Evolutionary conservation across 2,113 vertebrate genomes (phyloP).

Genomic region (Brevimyrus niger): DNA sequence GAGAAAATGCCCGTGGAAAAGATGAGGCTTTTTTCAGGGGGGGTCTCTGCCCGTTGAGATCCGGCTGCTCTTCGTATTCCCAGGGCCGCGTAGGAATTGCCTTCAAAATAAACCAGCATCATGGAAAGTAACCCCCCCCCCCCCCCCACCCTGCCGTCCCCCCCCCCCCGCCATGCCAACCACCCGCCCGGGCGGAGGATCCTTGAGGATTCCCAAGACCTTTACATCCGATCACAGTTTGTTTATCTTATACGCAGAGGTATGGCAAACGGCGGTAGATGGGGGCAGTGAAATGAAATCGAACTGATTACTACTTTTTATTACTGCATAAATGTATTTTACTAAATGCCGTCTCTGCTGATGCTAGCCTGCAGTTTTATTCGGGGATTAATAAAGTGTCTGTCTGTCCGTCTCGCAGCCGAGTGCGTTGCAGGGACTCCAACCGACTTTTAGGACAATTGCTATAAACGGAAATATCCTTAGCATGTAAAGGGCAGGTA

Average conservation of each 20-base stretch:
- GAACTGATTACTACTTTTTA: not conserved
- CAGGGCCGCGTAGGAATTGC: not conserved
- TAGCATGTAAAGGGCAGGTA: not conserved
- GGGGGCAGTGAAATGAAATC: not conserved
- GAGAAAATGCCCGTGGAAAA: not conserved
- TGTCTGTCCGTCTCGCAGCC: not conserved
- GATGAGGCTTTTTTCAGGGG: not conserved
- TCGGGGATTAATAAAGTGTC: not conserved
- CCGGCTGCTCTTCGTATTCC: not conserved
- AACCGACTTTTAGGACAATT: not conserved
- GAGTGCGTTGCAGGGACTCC: not conserved
- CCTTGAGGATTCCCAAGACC: not conserved
- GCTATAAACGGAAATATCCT: not conserved
- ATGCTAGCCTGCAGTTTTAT: not conserved
- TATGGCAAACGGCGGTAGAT: not conserved
- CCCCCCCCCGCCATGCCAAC: not conserved
- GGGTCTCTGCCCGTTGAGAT: not conserved
- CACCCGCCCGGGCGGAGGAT: not conserved
- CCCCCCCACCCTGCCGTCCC: not conserved
- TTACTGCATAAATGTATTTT: not conserved
- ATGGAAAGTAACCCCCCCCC: not conserved
- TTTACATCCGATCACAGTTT: not conserved
- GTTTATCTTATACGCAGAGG: not conserved
- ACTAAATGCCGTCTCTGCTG: not conserved
- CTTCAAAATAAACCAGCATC: not conserved